Evolutionary conservation across 1,140 invertebrate genomes (phyloP).

Genomic region (Globodera ellingtonae): DNA sequence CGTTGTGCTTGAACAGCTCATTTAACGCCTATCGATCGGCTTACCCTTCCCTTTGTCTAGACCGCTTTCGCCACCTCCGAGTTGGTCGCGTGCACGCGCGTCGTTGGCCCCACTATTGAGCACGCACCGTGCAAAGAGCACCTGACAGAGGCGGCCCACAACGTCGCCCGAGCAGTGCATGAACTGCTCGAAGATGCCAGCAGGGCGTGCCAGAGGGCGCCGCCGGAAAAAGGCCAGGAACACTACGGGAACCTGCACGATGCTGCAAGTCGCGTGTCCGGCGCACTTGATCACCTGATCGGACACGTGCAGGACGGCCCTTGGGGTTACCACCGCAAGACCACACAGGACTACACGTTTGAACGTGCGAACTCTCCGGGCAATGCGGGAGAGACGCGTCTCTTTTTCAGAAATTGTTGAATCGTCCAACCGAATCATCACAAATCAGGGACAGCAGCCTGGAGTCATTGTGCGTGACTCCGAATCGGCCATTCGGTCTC

Average conservation of each 20-base stretch:
- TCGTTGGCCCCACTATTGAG: conserved; percentile 76
- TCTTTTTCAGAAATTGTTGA: conserved; percentile 45
- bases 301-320: conserved; percentile 79
- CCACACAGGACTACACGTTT: conserved; percentile 60
- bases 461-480: conserved; percentile 91
- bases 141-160: conserved; percentile 83
- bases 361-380: conserved; percentile 64
- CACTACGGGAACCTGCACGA: conserved; percentile 77
- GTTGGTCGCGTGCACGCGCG: conserved; percentile 93
- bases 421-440: conserved; percentile 85
- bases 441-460: conserved; percentile 71
- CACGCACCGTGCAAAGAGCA: conserved; percentile 91
- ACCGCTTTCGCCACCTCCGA: conserved; percentile 95
- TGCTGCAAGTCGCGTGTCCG: conserved; percentile 82
- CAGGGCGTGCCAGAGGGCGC: conserved; percentile 67
- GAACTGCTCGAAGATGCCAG: conserved; percentile 84
- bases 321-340: conserved; percentile 57
- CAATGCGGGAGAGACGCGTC: background rate
- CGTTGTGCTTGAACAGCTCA: background rate
- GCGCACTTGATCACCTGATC: conserved; percentile 84
- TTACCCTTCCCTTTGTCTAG: conserved; percentile 68
- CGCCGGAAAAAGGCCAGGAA: conserved; percentile 62
- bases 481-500: conserved; percentile 67
- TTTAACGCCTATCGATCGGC: no score
- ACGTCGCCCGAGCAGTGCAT: conserved; percentile 86